Evolutionary conservation across 2,113 vertebrate species (phyloP).

Genomic region (Tupaia chinensis): DNA sequence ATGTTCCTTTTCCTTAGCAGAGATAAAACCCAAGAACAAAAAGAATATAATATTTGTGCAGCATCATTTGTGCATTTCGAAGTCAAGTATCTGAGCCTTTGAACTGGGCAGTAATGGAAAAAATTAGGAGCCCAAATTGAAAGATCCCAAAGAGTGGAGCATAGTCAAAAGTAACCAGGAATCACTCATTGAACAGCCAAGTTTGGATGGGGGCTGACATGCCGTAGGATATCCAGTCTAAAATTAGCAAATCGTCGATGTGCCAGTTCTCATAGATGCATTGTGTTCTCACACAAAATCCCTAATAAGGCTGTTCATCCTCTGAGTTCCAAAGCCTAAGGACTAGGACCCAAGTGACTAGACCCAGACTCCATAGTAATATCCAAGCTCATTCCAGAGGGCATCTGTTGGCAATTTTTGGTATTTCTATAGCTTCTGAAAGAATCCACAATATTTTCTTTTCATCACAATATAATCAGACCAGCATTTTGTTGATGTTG

Average conservation of each 20-base stretch:
- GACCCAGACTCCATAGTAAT: not conserved
- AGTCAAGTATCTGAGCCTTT: not conserved
- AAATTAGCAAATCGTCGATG: not conserved
- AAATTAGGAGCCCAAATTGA: not conserved
- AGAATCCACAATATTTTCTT: conserved; percentile 20
- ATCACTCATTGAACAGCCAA: not conserved
- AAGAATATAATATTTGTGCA: not conserved
- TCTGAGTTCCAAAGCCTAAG: not conserved
- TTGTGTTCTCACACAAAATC: not conserved
- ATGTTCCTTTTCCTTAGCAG: not conserved
- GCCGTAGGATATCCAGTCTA: too few species aligned
- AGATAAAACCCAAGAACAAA: conserved; percentile 33
- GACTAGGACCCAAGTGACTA: not conserved
- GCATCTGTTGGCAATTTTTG: not conserved
- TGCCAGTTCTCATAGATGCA: not conserved
- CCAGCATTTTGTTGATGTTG: too few species aligned
- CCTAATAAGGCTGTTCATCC: not conserved
- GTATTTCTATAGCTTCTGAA: not conserved
- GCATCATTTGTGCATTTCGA: not conserved
- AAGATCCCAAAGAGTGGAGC: not conserved
- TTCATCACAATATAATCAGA: not conserved
- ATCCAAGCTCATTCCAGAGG: not conserved
- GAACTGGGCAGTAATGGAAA: not conserved
- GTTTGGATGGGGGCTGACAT: not conserved
- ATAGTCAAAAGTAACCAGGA: not conserved